A percentile compares a stretch with the other conserved stretches of the same genome.
Conservation (phyloP, 2,797 vertebrate genomes). For the Rhyacichthys aspro region DNA sequence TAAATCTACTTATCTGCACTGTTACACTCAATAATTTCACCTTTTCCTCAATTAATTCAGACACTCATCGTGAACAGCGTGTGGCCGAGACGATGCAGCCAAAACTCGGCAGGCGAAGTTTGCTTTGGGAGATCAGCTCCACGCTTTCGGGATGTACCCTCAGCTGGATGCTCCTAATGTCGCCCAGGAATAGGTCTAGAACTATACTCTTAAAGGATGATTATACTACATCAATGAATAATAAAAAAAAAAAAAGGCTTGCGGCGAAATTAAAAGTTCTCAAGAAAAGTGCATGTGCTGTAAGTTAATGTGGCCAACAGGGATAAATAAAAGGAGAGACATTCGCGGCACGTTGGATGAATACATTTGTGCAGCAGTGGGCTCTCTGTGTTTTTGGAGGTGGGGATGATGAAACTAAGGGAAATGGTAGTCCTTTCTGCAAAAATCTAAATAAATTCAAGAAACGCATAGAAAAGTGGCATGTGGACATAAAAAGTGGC, state of each 20-base stretch:
- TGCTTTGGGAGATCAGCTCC: conserved; percentile 6
- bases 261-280: conserved; percentile 9
- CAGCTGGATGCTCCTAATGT: conserved; percentile 23
- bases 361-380: not conserved
- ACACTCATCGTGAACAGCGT: not conserved
- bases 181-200: conserved; percentile 11
- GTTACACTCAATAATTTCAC: conserved; percentile 3
- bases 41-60: not conserved
- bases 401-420: conserved; percentile 30
- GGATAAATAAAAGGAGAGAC: not conserved
- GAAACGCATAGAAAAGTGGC: not conserved
- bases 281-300: conserved; percentile 1
- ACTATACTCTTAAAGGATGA: not conserved
- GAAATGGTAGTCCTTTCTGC: conserved; percentile 10
- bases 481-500: too few relatives aligned
- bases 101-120: not conserved
- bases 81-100: not conserved
- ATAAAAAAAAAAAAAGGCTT: not conserved
- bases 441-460: conserved; percentile 1
- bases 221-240: not conserved
- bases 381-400: conserved; percentile 9
- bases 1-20: not conserved
- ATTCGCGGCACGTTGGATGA: conserved; percentile 5
- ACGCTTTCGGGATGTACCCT: not conserved
- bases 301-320: conserved; percentile 1